These are phyloP conservation scores for Exephanes ischioxanthus DNA, from an alignment of 2,888 invertebrate species.

Conservation along the genomic window DNA sequence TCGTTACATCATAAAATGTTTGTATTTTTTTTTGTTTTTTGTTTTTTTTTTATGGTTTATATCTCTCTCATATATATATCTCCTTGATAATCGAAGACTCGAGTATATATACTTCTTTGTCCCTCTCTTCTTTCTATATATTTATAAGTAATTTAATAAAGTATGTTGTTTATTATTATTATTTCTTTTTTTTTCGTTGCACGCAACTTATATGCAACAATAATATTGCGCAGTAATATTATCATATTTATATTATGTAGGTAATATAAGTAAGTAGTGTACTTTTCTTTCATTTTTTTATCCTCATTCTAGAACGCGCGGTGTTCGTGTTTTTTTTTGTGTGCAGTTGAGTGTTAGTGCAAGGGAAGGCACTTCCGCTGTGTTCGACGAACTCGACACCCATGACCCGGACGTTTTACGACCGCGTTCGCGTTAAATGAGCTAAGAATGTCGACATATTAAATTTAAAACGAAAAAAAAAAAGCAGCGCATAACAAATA, in stretches of 20 bases:
- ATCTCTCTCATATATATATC: conserved; percentile 55
- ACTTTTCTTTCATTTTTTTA: conserved; percentile 68
- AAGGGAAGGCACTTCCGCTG: conserved; percentile 84
- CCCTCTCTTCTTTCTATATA: conserved; percentile 53
- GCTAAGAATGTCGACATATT: conserved; percentile 62
- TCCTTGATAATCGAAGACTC: conserved; percentile 61
- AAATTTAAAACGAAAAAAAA: conserved; percentile 31
- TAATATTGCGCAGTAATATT: conserved; percentile 76
- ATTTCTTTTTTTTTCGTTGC: conserved; percentile 79
- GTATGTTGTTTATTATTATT: conserved; percentile 69
- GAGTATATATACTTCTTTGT: conserved; percentile 68
- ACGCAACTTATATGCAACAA: conserved; percentile 81
- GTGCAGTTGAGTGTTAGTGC: conserved; percentile 82
- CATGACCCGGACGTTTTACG: conserved; percentile 68
- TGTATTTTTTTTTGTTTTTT: conserved; percentile 66
- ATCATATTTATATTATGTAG: conserved; percentile 73
- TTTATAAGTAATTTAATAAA: conserved; percentile 71
- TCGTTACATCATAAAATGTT: conserved; percentile 76
- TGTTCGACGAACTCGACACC: conserved; percentile 74
- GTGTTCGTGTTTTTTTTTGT: conserved; percentile 66
- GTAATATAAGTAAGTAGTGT: conserved; percentile 74
- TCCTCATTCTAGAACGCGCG: conserved; percentile 65
- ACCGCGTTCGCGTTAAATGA: conserved; percentile 41
- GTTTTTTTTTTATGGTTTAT: conserved; percentile 67
- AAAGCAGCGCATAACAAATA: neutral